A percentile compares a stretch with the other conserved stretches of the same genome.
Evolutionary conservation across 2,797 vertebrate species (phyloP).

Genomic region (Phrynocephalus guinanensis): DNA sequence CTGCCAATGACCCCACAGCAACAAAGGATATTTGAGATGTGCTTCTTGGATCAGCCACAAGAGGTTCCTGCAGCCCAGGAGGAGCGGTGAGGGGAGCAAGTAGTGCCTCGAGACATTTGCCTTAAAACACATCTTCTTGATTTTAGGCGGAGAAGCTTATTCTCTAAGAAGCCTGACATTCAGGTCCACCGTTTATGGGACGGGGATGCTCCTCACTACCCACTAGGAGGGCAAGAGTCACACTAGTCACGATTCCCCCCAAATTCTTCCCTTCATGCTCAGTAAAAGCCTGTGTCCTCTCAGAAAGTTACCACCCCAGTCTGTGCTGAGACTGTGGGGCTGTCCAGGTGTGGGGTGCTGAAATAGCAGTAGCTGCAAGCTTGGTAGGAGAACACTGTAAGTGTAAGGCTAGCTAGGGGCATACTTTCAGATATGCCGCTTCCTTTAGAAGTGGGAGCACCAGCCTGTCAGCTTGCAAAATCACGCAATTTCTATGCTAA

Average conservation of each 20-base stretch:
- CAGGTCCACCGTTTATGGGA: background rate
- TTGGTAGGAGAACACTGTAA: background rate
- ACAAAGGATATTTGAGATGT: constrained; percentile 6
- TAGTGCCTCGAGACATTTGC: background rate
- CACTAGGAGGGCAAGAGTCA: background rate
- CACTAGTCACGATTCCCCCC: background rate
- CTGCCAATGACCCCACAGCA: background rate
- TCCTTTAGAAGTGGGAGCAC: background rate
- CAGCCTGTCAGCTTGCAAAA: background rate
- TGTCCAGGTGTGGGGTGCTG: background rate
- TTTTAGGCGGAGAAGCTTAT: background rate
- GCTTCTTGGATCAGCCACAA: constrained; percentile 57
- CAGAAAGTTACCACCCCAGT: background rate
- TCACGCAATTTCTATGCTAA: background rate
- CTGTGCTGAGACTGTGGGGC: background rate
- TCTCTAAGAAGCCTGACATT: background rate
- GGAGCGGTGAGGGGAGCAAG: background rate
- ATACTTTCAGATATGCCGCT: too few relatives aligned
- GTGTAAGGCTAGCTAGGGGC: too few relatives aligned
- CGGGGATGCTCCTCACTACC: too few relatives aligned
- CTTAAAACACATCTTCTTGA: background rate
- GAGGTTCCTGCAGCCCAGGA: constrained; percentile 52
- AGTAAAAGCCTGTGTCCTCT: background rate
- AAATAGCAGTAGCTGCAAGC: background rate
- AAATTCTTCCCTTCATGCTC: background rate